Percentiles rank a stretch among this genome's conserved stretches.
Conservation (phyloP, 23 tunicate species). For the Phallusia fumigata region DNA sequence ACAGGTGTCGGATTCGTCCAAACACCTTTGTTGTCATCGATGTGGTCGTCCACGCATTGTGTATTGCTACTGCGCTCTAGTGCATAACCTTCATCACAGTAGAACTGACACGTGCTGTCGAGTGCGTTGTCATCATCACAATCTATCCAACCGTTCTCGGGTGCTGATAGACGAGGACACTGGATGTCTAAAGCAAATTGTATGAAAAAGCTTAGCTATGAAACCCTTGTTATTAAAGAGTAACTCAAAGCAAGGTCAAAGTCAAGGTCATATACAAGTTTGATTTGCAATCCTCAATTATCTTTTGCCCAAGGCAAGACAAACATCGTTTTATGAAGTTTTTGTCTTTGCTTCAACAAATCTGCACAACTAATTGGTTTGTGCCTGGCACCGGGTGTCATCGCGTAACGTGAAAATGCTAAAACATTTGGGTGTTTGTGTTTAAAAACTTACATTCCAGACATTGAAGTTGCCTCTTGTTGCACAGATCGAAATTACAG, state of each 20-base stretch:
- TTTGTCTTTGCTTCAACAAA: too few relatives aligned
- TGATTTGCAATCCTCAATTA: too few relatives aligned
- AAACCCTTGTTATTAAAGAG: too few relatives aligned
- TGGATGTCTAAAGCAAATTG: not conserved
- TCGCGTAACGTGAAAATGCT: too few relatives aligned
- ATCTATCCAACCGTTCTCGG: constrained; percentile 28
- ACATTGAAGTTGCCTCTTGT: constrained; percentile 2
- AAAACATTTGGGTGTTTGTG: not conserved
- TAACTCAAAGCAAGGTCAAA: too few relatives aligned
- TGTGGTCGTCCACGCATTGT: constrained; percentile 14
- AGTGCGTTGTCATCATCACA: constrained; percentile 34
- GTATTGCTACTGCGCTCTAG: constrained; percentile 14
- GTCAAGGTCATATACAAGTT: too few relatives aligned
- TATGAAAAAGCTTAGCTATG: too few relatives aligned
- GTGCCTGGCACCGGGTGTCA: too few relatives aligned
- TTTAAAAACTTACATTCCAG: constrained; percentile 1
- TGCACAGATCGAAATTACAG: constrained; percentile 39
- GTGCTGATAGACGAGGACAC: constrained; percentile 10
- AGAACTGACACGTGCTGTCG: constrained; percentile 36
- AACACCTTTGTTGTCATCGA: not conserved
- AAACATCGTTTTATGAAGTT: too few relatives aligned
- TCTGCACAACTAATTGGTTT: too few relatives aligned
- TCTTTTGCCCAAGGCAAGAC: too few relatives aligned
- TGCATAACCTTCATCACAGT: constrained; percentile 21
- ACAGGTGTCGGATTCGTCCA: not conserved